These are phyloP conservation scores for Pygocentrus nattereri DNA, from an alignment of 2,797 vertebrate species.

Conservation along the genomic window DNA sequence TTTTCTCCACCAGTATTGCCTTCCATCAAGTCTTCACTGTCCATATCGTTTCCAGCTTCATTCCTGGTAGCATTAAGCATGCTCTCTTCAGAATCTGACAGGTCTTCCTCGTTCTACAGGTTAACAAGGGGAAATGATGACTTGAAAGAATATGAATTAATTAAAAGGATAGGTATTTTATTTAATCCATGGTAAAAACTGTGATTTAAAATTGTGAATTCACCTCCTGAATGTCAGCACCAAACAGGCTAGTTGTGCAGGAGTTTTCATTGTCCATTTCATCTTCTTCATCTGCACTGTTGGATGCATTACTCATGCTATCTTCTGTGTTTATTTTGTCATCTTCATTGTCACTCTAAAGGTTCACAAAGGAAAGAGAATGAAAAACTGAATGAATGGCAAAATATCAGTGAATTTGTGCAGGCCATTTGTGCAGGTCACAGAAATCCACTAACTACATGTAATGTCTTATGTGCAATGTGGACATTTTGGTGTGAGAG, in stretches of 20 bases:
- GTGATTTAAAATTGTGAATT: background rate
- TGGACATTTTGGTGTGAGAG: no score
- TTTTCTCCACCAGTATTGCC: no score
- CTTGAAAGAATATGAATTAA: background rate
- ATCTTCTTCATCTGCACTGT: slow-evolving; percentile 3
- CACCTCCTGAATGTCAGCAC: background rate
- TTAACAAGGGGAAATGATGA: slow-evolving; percentile 1
- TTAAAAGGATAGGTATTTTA: background rate
- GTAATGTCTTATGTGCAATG: no score
- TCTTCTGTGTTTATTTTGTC: background rate
- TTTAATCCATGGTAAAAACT: background rate
- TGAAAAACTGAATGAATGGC: background rate
- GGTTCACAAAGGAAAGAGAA: background rate
- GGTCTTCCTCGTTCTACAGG: background rate
- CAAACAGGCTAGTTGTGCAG: background rate
- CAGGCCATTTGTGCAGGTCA: no score
- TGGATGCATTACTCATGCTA: slow-evolving; percentile 5
- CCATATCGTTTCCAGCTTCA: no score
- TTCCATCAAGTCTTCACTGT: no score
- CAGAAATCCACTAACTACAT: no score
- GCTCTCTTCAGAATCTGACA: background rate
- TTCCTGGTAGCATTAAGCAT: background rate
- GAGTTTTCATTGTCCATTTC: background rate
- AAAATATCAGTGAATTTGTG: background rate
- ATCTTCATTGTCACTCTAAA: background rate